Conservation (phyloP, 2,888 invertebrate species). For the Clunio marinus region DNA sequence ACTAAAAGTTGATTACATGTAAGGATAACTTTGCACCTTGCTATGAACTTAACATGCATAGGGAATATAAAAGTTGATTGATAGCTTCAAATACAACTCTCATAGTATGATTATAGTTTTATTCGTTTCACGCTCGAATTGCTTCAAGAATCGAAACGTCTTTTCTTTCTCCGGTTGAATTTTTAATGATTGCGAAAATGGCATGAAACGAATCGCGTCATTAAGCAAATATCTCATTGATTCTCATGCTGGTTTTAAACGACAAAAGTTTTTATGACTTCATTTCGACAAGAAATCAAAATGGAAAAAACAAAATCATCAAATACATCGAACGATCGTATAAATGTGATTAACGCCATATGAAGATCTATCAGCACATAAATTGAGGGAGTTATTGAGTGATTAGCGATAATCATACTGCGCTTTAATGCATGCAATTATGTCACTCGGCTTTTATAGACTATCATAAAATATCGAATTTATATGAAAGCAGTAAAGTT, state of each 20-base stretch:
- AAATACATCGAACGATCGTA: constrained; percentile 12
- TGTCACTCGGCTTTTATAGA: background rate
- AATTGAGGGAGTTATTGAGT: background rate
- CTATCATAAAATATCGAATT: too few species aligned
- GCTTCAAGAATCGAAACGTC: constrained; percentile 5
- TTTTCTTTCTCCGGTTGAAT: too few species aligned
- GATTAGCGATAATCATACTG: constrained; percentile 8
- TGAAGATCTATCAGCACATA: background rate
- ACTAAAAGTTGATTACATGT: background rate
- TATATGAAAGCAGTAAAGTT: too few species aligned
- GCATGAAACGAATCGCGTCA: constrained; percentile 1
- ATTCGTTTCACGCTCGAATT: constrained; percentile 27
- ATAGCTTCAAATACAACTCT: constrained; percentile 2
- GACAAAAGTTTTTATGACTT: constrained; percentile 26
- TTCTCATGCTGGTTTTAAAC: constrained; percentile 30
- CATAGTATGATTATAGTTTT: constrained; percentile 19
- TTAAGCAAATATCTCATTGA: constrained; percentile 15
- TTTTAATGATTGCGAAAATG: constrained; percentile 3
- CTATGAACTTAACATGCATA: background rate
- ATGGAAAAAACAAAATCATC: too few species aligned
- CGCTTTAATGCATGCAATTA: background rate
- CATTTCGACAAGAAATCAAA: constrained; percentile 18
- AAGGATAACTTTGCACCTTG: constrained; percentile 35
- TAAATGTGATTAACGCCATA: background rate
- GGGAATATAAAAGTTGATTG: constrained; percentile 22